phyloP scores from a whole-genome alignment of 2,888 invertebrate genomes.

The Latrodectus hesperus region DNA sequence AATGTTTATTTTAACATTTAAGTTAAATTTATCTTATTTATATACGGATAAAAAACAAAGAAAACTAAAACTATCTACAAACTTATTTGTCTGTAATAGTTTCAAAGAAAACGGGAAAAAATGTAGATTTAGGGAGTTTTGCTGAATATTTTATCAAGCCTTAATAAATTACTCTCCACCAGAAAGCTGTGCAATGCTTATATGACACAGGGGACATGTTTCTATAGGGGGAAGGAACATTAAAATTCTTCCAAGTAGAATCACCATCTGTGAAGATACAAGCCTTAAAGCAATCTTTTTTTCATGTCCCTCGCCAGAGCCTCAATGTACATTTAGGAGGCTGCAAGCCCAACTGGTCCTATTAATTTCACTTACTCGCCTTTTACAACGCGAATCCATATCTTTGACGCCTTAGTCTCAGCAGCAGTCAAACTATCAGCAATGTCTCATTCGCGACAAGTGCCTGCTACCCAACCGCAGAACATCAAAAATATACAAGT shows the following conservation, averaged over 20 bases:
- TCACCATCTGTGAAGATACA: not conserved
- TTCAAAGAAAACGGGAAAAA: too few species aligned
- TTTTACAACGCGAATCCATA: not conserved
- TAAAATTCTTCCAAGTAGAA: not conserved
- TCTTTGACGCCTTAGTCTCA: slow-evolving; percentile 4
- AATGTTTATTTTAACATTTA: too few species aligned
- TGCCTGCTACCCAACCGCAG: slow-evolving; percentile 1
- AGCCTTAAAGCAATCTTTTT: not conserved
- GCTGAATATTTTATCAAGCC: not conserved
- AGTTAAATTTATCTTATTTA: too few species aligned
- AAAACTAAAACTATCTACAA: too few species aligned
- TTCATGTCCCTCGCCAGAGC: not conserved
- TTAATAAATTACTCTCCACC: not conserved
- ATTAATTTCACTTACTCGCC: slow-evolving; percentile 64
- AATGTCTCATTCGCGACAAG: not conserved
- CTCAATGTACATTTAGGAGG: not conserved
- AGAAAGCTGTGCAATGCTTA: not conserved
- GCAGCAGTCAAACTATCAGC: not conserved
- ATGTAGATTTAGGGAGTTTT: not conserved
- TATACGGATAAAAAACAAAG: too few species aligned
- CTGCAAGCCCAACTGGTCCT: not conserved
- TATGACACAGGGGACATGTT: not conserved
- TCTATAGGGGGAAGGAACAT: not conserved
- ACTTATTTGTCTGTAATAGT: too few species aligned
- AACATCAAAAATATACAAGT: slow-evolving; percentile 1